Conservation (phyloP, 2,113 vertebrate species). For the Tauraco erythrolophus region DNA sequence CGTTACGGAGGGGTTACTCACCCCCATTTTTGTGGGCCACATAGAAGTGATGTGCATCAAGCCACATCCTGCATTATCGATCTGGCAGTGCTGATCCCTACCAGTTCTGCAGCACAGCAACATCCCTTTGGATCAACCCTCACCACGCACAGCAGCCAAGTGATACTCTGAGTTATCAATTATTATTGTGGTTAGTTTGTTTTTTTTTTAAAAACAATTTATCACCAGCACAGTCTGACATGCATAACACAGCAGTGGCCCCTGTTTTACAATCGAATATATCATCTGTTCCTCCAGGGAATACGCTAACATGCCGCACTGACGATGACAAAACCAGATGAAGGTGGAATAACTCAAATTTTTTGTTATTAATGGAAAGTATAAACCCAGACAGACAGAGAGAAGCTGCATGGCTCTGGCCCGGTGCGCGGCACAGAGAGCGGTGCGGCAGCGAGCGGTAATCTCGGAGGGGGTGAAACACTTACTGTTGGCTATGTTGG, state of each 20-base stretch:
- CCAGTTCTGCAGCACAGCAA: neutral
- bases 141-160: neutral
- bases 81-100: neutral
- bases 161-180: neutral
- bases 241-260: neutral
- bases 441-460: neutral
- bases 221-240: neutral
- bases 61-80: neutral
- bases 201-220: neutral
- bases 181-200: too few species aligned
- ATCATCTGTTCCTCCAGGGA: neutral
- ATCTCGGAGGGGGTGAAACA: constrained; percentile 47
- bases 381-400: neutral
- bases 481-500: constrained; percentile 98
- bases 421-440: neutral
- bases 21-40: neutral
- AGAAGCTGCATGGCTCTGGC: neutral
- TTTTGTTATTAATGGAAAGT: neutral
- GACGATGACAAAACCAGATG: rapidly evolving
- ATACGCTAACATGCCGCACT: rapidly evolving
- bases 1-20: neutral
- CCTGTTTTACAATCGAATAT: neutral
- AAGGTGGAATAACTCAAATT: neutral
- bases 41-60: neutral
- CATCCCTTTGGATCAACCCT: neutral